Conservation (phyloP, 2,797 vertebrate genomes). For the Semotilus atromaculatus region DNA sequence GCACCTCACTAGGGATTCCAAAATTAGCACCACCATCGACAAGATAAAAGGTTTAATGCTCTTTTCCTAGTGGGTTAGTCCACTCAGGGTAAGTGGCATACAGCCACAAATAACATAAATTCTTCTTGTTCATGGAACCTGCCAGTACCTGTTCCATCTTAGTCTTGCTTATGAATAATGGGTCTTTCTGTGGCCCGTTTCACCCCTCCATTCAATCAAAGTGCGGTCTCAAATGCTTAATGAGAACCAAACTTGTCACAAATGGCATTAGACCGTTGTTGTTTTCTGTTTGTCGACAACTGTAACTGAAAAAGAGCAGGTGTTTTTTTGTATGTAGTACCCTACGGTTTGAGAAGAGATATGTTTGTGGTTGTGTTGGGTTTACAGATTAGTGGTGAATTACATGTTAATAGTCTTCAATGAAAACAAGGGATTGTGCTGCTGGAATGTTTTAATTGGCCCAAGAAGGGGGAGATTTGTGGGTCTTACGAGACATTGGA, state of each 20-base stretch:
- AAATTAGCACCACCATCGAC: constrained; percentile 33
- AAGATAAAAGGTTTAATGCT: constrained; percentile 48
- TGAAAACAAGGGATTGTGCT: constrained; percentile 59
- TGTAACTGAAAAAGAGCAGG: neutral
- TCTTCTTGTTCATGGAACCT: constrained; percentile 51
- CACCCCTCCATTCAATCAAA: constrained; percentile 1
- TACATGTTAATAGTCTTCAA: constrained; percentile 60
- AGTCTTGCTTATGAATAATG: constrained; percentile 11
- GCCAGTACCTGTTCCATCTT: constrained; percentile 48
- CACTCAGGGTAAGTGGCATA: constrained; percentile 31
- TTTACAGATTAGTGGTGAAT: constrained; percentile 62
- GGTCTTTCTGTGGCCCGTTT: neutral
- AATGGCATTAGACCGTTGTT: neutral
- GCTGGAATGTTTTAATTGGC: constrained; percentile 66
- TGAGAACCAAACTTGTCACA: neutral
- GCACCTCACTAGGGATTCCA: constrained; percentile 18
- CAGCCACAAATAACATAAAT: constrained; percentile 46
- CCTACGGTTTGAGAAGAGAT: constrained; percentile 25
- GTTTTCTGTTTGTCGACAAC: neutral
- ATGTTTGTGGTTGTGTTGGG: constrained; percentile 46
- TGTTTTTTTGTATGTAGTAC: neutral
- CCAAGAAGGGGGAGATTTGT: constrained; percentile 29
- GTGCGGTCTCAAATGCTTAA: neutral
- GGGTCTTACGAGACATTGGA: constrained; percentile 48
- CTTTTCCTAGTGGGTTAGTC: constrained; percentile 39